Percentiles rank a stretch among this genome's conserved stretches.
phyloP scores from a whole-genome alignment of 2,888 invertebrate species.

The Elegia similella region DNA sequence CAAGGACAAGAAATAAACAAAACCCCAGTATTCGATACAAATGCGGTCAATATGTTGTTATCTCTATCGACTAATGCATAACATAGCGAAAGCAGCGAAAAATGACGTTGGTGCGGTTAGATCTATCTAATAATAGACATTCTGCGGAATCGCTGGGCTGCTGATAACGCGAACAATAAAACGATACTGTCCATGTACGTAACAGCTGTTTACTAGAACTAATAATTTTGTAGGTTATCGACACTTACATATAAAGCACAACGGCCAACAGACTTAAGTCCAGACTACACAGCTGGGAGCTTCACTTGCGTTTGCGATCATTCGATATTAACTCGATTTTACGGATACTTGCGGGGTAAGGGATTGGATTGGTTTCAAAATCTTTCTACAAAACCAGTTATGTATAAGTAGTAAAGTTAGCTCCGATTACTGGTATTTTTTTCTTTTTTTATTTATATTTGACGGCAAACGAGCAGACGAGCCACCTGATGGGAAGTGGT shows the following conservation, averaged over 20 bases:
- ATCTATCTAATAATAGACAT: conserved; percentile 11
- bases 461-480: too few relatives aligned
- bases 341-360: too few relatives aligned
- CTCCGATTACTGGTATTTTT: too few relatives aligned
- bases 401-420: too few relatives aligned
- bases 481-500: too few relatives aligned
- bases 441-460: too few relatives aligned
- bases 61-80: conserved; percentile 3
- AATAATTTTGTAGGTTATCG: conserved; percentile 19
- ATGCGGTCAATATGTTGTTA: conserved; percentile 12
- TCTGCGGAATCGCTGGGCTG: conserved; percentile 14
- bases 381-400: too few relatives aligned
- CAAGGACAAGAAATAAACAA: conserved; percentile 4
- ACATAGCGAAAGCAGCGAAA: conserved; percentile 15
- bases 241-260: conserved; percentile 12
- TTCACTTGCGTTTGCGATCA: too few relatives aligned
- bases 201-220: conserved; percentile 19
- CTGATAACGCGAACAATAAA: conserved; percentile 17
- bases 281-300: neutral
- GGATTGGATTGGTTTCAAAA: too few relatives aligned
- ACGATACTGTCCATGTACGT: conserved; percentile 14
- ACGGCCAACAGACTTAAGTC: neutral
- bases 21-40: neutral
- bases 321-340: too few relatives aligned
- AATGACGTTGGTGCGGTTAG: conserved; percentile 8